Conservation (phyloP, 2,888 invertebrate genomes). For the Kuschelorhynchus macadamiae region DNA sequence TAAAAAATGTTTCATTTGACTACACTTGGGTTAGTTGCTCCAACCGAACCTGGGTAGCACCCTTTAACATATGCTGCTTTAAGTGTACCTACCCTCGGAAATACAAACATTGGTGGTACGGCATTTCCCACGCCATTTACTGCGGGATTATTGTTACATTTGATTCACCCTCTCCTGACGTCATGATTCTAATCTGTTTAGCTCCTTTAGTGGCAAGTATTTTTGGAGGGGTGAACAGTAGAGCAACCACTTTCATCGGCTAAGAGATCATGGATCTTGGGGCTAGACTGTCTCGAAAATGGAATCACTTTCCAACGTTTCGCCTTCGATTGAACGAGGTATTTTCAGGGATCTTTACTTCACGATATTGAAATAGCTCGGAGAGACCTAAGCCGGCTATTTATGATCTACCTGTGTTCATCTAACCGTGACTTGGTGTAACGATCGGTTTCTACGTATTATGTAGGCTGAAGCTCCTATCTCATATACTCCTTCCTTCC, state of each 20-base stretch:
- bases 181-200: constrained; percentile 56
- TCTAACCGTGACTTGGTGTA: no score
- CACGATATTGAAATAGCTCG: no score
- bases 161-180: constrained; percentile 50
- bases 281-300: no score
- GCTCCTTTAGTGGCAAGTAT: constrained; percentile 55
- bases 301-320: no score
- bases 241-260: constrained; percentile 56
- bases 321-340: no score
- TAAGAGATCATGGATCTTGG: no score
- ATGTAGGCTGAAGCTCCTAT: no score
- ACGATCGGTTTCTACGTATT: no score
- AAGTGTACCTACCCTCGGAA: constrained; percentile 47
- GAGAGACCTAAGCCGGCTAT: no score
- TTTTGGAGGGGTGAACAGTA: constrained; percentile 58
- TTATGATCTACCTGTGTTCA: no score
- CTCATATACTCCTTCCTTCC: no score
- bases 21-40: constrained; percentile 55
- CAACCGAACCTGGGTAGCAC: constrained; percentile 48
- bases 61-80: constrained; percentile 51
- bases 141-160: constrained; percentile 50
- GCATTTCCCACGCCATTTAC: not conserved
- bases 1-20: constrained; percentile 46
- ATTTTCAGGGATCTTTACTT: no score
- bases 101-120: not conserved